phyloP scores from a whole-genome alignment of 2,888 invertebrate genomes.

The Rhaphigaster nebulosa region DNA sequence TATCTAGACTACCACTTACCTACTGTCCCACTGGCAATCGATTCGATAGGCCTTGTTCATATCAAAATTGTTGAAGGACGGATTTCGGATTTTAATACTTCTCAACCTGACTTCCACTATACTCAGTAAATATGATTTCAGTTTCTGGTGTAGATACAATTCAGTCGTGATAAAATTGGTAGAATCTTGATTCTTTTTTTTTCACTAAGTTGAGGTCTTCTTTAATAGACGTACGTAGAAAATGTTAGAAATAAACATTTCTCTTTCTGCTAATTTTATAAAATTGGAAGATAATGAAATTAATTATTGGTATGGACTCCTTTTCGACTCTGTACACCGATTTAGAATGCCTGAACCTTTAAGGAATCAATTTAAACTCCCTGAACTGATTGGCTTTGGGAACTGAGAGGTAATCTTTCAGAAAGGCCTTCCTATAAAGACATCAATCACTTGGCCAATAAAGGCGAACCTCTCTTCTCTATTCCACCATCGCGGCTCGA shows the following conservation, averaged over 20 bases:
- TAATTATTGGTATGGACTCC: neutral
- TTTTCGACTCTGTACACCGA: neutral
- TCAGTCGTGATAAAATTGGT: neutral
- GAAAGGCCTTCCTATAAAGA: slow-evolving; percentile 28
- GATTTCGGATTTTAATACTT: neutral
- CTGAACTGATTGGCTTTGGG: slow-evolving; percentile 25
- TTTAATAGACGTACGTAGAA: too few species aligned
- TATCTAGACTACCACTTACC: too few species aligned
- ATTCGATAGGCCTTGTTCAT: neutral
- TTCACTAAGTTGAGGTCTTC: neutral
- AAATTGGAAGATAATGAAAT: neutral
- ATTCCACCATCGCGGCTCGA: slow-evolving; percentile 21
- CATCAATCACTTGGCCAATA: slow-evolving; percentile 46
- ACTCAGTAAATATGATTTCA: neutral
- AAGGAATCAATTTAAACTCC: slow-evolving; percentile 9
- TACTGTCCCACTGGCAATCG: neutral
- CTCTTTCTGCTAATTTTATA: neutral
- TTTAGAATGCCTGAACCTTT: neutral
- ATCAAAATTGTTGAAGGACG: neutral
- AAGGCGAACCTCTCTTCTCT: slow-evolving; percentile 34
- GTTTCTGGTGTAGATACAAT: neutral
- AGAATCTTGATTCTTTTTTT: neutral
- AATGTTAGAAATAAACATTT: neutral
- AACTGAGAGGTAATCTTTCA: slow-evolving; percentile 32
- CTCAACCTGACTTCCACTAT: neutral